Conservation (phyloP, 2,113 vertebrate genomes). For the Lipophrys pholis region DNA sequence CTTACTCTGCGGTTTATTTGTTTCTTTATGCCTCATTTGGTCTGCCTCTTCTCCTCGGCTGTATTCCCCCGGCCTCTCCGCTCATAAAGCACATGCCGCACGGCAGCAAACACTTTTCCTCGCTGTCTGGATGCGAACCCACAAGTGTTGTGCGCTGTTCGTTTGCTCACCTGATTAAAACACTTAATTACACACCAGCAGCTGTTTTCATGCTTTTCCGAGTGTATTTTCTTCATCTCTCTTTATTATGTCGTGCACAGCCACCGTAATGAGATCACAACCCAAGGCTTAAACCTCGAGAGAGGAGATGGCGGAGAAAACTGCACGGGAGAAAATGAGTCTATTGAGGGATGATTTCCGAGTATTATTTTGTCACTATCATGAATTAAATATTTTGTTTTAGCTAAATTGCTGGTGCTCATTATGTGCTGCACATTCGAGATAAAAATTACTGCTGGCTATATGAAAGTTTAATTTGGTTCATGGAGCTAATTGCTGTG, state of each 20-base stretch:
- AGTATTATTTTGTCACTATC: constrained; percentile 63
- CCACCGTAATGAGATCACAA: constrained; percentile 26
- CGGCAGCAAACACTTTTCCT: constrained; percentile 3
- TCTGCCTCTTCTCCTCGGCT: constrained; percentile 3
- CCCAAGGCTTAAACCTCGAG: constrained; percentile 30
- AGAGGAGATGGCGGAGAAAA: constrained; percentile 20
- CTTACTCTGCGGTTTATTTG: background rate
- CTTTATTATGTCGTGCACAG: background rate
- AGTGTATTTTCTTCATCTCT: constrained; percentile 22
- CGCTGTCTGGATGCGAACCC: background rate
- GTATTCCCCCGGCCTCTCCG: constrained; percentile 7
- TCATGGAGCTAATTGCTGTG: constrained; percentile 65
- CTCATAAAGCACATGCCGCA: constrained; percentile 15
- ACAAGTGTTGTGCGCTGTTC: background rate
- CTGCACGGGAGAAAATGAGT: constrained; percentile 11
- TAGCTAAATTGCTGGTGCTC: constrained; percentile 52
- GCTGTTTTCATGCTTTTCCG: background rate
- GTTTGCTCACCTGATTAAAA: constrained; percentile 20
- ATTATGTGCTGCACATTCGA: constrained; percentile 53
- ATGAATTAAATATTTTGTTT: constrained; percentile 75
- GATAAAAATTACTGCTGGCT: constrained; percentile 69
- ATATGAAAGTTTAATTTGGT: constrained; percentile 75
- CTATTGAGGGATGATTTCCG: constrained; percentile 57
- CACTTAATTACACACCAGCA: constrained; percentile 2
- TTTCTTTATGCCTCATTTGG: constrained; percentile 25